Conservation (phyloP, 2,113 vertebrate species). For the Gila orcuttii region DNA sequence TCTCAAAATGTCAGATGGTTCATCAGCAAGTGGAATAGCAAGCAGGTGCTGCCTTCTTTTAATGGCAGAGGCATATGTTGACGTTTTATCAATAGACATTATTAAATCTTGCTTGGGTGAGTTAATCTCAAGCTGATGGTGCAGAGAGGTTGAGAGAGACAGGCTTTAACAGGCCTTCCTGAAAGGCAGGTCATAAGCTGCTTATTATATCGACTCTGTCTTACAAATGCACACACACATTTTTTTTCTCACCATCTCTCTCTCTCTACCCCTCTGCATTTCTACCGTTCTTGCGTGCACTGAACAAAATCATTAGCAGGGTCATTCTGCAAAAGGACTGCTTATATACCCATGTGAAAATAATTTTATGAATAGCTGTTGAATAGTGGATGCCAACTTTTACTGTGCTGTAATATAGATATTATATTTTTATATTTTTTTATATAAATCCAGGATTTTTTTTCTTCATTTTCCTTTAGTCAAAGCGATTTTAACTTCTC, state of each 20-base stretch:
- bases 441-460: background rate
- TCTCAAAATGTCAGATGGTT: constrained; percentile 58
- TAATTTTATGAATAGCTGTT: background rate
- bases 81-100: constrained; percentile 85
- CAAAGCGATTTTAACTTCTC: background rate
- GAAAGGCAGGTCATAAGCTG: constrained; percentile 97
- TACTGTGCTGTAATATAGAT: background rate
- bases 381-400: background rate
- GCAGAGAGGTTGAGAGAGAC: constrained; percentile 67
- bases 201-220: constrained; percentile 99
- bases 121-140: constrained; percentile 74
- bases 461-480: no score
- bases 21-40: constrained; percentile 55
- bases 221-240: constrained; percentile 68
- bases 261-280: constrained; percentile 57
- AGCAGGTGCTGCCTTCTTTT: constrained; percentile 59
- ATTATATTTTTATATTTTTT: background rate
- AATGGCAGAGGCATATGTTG: constrained; percentile 81
- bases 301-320: constrained; percentile 4
- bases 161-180: constrained; percentile 79
- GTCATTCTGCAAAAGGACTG: background rate
- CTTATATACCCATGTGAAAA: background rate
- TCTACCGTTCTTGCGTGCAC: background rate
- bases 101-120: constrained; percentile 83
- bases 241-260: constrained; percentile 43